A percentile compares a stretch with the other conserved stretches of the same genome.
Conservation (phyloP, 2,888 invertebrate species). For the Cynaeus angustus region DNA sequence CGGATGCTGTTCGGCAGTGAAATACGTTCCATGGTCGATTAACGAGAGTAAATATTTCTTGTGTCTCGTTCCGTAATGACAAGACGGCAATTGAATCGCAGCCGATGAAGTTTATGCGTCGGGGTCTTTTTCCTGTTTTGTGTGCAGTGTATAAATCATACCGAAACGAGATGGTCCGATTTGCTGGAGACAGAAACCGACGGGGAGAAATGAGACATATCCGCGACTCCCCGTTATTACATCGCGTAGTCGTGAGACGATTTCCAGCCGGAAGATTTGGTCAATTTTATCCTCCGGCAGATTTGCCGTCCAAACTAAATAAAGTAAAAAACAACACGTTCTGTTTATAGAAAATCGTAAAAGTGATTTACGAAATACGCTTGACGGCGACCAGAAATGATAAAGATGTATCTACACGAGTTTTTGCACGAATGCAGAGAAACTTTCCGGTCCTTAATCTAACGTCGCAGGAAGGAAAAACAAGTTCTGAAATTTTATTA, state of each 20-base stretch:
- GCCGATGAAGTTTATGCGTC: conserved; percentile 5
- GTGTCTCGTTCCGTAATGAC: conserved; percentile 27
- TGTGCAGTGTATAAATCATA: conserved; percentile 41
- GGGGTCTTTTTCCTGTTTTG: conserved; percentile 18
- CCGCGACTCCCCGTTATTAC: conserved; percentile 39
- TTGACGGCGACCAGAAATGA: conserved; percentile 30
- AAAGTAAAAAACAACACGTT: conserved; percentile 54
- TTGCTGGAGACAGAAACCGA: conserved; percentile 23
- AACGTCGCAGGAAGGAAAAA: conserved; percentile 18
- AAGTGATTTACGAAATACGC: conserved; percentile 44
- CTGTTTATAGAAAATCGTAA: conserved; percentile 49
- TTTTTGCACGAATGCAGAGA: conserved; percentile 18
- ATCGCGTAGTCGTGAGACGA: conserved; percentile 52
- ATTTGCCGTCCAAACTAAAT: conserved; percentile 56
- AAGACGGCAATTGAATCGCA: conserved; percentile 18
- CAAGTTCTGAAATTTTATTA: conserved; percentile 19
- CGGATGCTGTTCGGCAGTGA: conserved; percentile 60
- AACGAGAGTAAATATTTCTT: conserved; percentile 55
- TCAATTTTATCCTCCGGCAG: conserved; percentile 58
- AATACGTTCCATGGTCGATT: conserved; percentile 66
- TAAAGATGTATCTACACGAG: conserved; percentile 20
- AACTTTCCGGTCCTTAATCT: conserved; percentile 33
- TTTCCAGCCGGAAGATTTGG: conserved; percentile 57
- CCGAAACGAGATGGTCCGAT: conserved; percentile 31
- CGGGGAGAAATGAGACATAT: conserved; percentile 43